These are phyloP conservation scores for Campylorhamphus procurvoides DNA, from an alignment of 2,113 vertebrate species.

Conservation along the genomic window DNA sequence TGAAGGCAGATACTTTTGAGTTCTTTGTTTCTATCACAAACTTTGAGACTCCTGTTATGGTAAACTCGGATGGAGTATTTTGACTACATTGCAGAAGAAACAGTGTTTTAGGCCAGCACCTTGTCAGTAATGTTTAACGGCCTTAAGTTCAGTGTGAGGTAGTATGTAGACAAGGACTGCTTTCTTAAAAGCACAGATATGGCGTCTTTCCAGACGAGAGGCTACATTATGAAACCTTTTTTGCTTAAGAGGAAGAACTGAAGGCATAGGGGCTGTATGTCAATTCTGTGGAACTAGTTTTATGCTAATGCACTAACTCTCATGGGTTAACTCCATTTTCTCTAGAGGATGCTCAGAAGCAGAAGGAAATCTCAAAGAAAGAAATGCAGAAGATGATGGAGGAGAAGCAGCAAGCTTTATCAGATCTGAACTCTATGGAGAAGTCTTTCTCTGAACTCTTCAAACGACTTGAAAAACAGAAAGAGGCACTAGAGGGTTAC, in stretches of 20 bases:
- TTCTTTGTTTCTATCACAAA: not conserved
- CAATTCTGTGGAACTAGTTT: not conserved
- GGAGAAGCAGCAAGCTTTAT: slow-evolving; percentile 84
- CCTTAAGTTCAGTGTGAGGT: not conserved
- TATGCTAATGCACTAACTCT: not conserved
- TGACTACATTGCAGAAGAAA: not conserved
- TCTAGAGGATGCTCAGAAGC: slow-evolving; percentile 80
- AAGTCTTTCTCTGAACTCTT: slow-evolving; percentile 89
- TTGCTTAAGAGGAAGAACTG: not conserved
- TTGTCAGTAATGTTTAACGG: not conserved
- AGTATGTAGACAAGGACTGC: not conserved
- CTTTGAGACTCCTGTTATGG: not conserved
- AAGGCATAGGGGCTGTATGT: not conserved
- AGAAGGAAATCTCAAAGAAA: slow-evolving; percentile 72
- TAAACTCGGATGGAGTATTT: not conserved
- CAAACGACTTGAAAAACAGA: slow-evolving; percentile 91
- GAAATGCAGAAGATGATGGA: slow-evolving; percentile 75
- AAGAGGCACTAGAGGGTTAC: slow-evolving; percentile 86
- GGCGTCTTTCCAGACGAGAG: not conserved
- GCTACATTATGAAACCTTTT: not conserved
- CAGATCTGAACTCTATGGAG: slow-evolving; percentile 85
- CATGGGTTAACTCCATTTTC: not conserved
- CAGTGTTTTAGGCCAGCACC: not conserved
- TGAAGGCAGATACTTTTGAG: not conserved
- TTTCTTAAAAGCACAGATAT: not conserved